Percentiles rank a stretch among this genome's conserved stretches.
Conservation (phyloP, 1,140 invertebrate genomes). For the Camponotus pennsylvanicus region DNA sequence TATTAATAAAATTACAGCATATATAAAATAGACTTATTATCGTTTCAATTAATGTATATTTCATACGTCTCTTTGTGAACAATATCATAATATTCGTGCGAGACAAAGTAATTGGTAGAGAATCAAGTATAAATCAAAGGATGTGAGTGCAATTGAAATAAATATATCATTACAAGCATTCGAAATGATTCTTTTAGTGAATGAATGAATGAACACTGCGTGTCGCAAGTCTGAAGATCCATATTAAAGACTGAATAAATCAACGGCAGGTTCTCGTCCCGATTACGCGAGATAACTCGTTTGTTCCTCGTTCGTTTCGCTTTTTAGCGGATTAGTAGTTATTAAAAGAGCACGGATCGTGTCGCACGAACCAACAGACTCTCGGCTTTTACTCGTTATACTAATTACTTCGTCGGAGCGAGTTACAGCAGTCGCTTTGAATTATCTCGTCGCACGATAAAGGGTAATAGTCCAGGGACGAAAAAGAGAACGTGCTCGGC, state of each 20-base stretch:
- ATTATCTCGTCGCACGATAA: slow-evolving; percentile 70
- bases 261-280: slow-evolving; percentile 46
- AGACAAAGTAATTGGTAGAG: background rate
- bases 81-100: slow-evolving; percentile 15
- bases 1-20: background rate
- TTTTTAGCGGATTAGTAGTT: slow-evolving; percentile 63
- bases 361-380: slow-evolving; percentile 46
- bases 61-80: background rate
- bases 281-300: slow-evolving; percentile 62
- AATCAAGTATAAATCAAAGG: slow-evolving; percentile 7
- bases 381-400: slow-evolving; percentile 64
- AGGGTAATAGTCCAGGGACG: slow-evolving; percentile 71
- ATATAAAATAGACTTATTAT: background rate
- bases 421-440: slow-evolving; percentile 63
- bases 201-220: slow-evolving; percentile 5
- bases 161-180: slow-evolving; percentile 7
- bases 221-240: slow-evolving; percentile 44
- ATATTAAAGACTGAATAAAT: slow-evolving; percentile 56
- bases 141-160: slow-evolving; percentile 10
- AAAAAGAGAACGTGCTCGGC: slow-evolving; percentile 66
- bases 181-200: slow-evolving; percentile 21
- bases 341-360: slow-evolving; percentile 64
- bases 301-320: slow-evolving; percentile 61
- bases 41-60: no score
- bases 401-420: slow-evolving; percentile 59